Evolutionary conservation across 2,888 invertebrate species (phyloP), one percentile per base, ranked within the genome.

Genomic region (Syrphus vitripennis): DNA sequence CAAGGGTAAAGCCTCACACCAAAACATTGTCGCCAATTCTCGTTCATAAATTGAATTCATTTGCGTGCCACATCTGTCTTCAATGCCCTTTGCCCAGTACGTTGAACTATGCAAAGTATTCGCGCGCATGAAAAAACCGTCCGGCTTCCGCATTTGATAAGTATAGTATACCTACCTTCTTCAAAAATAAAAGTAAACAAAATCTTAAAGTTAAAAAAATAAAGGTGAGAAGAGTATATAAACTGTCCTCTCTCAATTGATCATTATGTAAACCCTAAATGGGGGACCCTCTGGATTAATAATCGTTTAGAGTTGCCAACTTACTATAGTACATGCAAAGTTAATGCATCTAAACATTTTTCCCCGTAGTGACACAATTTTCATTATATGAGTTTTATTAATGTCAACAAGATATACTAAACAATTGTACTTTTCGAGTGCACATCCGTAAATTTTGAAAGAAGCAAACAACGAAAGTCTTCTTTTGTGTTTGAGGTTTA

Each of bases 31-130:
- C 86, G n/a, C 69, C 76, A 72, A 69, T 77, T 48, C 16, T 63
- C n/a, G 10, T 65, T 31, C 29, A 31, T 72, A 65, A 69, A 70
- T 83, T 70, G 69, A 84, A 86, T 86, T 86, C 77, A 86, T 86
- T 86, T 86, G 86, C 86, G 86, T 86, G 86, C 86, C 26, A 81
- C 86, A 86, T 77, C 86, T 86, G 86, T 81, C 71, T 55, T n/a
- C 26, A 61, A 59, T 16, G 80, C 86, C 81, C 77, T 71, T 82
- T 76, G 61, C 40, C 61, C 74, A 63, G 61, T 42, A 37, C 53
- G 26, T 7, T 50, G 50, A 50, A 26, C n/a, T n/a, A n/a, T n/a
- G 24, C 53, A 50, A 67, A 24, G 69, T 31, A 34, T 21, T 71
- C 69, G 69, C 75, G 26, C 65, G 37, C 75, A 74, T 75, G 63